Evolutionary conservation across 2,888 invertebrate species (phyloP).

Genomic region (Acrocera orbiculus): DNA sequence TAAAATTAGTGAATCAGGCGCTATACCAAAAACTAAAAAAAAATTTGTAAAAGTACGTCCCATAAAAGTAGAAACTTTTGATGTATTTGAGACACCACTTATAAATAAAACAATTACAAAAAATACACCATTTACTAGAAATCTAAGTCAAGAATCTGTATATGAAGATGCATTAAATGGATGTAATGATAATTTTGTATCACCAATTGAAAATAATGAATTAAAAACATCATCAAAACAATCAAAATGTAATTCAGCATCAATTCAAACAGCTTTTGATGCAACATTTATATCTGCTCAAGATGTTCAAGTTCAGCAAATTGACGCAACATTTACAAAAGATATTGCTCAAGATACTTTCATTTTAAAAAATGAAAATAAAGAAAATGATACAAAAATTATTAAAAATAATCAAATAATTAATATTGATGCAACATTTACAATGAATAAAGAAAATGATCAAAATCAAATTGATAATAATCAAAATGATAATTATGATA

Average conservation of each 20-base stretch:
- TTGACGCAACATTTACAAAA: constrained; percentile 11
- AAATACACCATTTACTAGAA: too few species aligned
- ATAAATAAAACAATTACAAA: too few species aligned
- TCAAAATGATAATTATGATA: neutral
- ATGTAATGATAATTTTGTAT: neutral
- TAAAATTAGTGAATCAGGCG: too few species aligned
- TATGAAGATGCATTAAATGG: constrained; percentile 29
- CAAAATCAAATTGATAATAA: neutral
- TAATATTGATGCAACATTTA: neutral
- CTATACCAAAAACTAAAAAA: too few species aligned
- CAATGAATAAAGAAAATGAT: neutral
- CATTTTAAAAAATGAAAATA: constrained; percentile 7
- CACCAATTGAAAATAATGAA: constrained; percentile 3
- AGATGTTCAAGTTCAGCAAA: neutral
- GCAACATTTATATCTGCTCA: neutral
- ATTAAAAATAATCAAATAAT: too few species aligned
- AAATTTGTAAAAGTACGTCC: too few species aligned
- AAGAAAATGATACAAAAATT: too few species aligned
- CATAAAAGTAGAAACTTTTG: too few species aligned
- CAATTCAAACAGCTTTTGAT: neutral
- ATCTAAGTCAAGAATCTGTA: too few species aligned
- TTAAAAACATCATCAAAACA: neutral
- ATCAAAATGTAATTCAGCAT: neutral
- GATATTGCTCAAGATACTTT: constrained; percentile 13
- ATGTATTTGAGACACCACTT: too few species aligned